Evolutionary conservation across 2,113 vertebrate species (phyloP).

Genomic region (Bujurquina vittata): DNA sequence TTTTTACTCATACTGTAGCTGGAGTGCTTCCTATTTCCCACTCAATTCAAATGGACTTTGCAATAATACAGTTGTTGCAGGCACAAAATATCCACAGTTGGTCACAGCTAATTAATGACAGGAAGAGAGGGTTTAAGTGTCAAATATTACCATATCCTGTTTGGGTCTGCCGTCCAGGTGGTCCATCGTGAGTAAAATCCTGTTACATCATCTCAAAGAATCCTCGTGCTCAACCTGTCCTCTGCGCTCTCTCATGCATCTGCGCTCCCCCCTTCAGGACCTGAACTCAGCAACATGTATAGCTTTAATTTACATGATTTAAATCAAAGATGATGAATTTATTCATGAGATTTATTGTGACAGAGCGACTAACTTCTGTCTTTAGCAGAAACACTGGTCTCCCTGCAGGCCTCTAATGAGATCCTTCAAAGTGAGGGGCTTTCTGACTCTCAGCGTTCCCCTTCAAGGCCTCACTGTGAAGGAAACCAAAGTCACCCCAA

Average conservation of each 20-base stretch:
- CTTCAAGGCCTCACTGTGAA: constrained; percentile 64
- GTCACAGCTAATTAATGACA: constrained; percentile 65
- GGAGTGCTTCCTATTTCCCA: constrained; percentile 63
- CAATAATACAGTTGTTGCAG: constrained; percentile 42
- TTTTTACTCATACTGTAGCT: constrained; percentile 64
- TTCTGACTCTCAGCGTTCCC: constrained; percentile 41
- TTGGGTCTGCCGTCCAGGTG: constrained; percentile 73
- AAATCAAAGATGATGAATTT: constrained; percentile 10
- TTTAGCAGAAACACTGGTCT: constrained; percentile 29
- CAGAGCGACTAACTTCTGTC: constrained; percentile 21
- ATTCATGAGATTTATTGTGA: not conserved
- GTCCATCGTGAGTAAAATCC: constrained; percentile 39
- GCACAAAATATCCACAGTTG: constrained; percentile 36
- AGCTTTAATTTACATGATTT: not conserved
- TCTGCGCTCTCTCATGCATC: not conserved
- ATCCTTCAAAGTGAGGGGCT: constrained; percentile 57
- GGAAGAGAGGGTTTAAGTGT: constrained; percentile 68
- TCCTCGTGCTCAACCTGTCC: not conserved
- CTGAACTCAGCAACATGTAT: not conserved
- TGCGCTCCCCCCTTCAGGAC: not conserved
- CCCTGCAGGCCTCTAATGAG: constrained; percentile 50
- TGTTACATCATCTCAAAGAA: constrained; percentile 49
- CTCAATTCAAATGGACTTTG: constrained; percentile 31
- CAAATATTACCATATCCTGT: constrained; percentile 70
- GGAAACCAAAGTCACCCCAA: constrained; percentile 67